phyloP scores from a whole-genome alignment of 2,113 vertebrate genomes.

The Leucosticte australis region DNA sequence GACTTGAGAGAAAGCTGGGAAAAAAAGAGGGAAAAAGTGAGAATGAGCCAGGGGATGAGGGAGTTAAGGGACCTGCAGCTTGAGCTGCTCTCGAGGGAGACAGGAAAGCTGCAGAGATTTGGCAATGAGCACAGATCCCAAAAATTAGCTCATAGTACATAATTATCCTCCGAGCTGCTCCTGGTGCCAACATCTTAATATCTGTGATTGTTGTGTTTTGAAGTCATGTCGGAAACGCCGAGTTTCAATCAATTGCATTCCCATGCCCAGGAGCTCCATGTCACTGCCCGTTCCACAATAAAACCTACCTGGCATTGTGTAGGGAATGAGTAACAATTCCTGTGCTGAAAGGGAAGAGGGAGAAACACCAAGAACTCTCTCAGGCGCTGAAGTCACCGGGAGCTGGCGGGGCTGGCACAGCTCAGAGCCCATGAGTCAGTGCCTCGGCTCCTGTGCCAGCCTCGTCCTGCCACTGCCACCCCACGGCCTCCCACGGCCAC shows the following conservation, averaged over 20 bases:
- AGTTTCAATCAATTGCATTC: conserved; percentile 58
- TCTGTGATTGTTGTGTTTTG: conserved; percentile 60
- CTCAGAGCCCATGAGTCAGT: neutral
- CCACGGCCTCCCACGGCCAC: neutral
- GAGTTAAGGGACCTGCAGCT: neutral
- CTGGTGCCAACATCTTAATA: conserved; percentile 6
- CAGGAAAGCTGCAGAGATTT: conserved; percentile 26
- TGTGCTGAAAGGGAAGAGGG: conserved; percentile 55
- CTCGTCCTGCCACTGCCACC: neutral
- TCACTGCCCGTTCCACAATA: conserved; percentile 67
- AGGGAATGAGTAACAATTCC: conserved; percentile 70
- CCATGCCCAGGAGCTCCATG: conserved; percentile 62
- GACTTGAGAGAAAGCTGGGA: neutral
- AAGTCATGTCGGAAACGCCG: conserved; percentile 64
- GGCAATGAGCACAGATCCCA: neutral
- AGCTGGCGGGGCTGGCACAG: neutral
- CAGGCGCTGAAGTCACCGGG: conserved; percentile 10
- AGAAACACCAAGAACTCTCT: conserved; percentile 46
- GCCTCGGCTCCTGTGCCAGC: neutral
- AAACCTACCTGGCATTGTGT: conserved; percentile 68
- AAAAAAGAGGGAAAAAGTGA: neutral
- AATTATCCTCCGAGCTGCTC: neutral
- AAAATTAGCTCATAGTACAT: conserved; percentile 57
- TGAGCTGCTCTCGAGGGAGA: conserved; percentile 29
- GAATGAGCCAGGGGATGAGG: neutral